Conservation (phyloP, 2,113 vertebrate genomes). For the Myxocyprinus asiaticus region DNA sequence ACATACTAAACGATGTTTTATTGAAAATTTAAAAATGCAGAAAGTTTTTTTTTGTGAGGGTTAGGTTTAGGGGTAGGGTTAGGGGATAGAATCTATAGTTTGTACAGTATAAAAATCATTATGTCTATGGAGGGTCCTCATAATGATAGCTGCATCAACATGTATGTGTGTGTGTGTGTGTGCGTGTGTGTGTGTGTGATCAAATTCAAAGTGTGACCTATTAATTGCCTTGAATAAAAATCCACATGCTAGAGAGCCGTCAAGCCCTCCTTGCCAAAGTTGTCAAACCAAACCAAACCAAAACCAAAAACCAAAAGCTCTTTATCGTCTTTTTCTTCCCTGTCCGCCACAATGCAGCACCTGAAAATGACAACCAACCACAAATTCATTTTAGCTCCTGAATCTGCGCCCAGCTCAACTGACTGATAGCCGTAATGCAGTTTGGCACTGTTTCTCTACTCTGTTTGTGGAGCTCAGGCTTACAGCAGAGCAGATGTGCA, state of each 20-base stretch:
- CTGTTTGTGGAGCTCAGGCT: slow-evolving; percentile 2
- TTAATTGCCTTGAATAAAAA: slow-evolving; percentile 52
- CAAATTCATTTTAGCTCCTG: slow-evolving; percentile 8
- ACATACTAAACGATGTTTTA: too few relatives aligned
- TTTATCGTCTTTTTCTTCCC: slow-evolving; percentile 38
- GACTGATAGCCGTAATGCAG: neutral
- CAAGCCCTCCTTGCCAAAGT: slow-evolving; percentile 43
- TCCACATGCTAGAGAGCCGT: slow-evolving; percentile 30
- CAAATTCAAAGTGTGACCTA: neutral
- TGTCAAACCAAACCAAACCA: too few relatives aligned
- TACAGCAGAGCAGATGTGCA: slow-evolving; percentile 10
- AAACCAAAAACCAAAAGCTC: slow-evolving; percentile 34
- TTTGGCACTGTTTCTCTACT: slow-evolving; percentile 17
- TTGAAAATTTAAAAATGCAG: too few relatives aligned
- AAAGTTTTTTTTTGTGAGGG: too few relatives aligned
- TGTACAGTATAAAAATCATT: too few relatives aligned
- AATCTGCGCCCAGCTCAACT: neutral
- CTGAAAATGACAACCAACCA: neutral
- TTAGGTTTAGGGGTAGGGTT: too few relatives aligned
- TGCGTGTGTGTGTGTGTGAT: neutral
- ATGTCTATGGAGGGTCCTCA: too few relatives aligned
- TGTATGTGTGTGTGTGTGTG: too few relatives aligned
- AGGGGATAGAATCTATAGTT: too few relatives aligned
- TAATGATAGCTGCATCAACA: too few relatives aligned
- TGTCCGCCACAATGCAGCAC: slow-evolving; percentile 38